A percentile compares a stretch with the other conserved stretches of the same genome.
Evolutionary conservation across 2,888 invertebrate species (phyloP).

Genomic region (Drosophila affinis): DNA sequence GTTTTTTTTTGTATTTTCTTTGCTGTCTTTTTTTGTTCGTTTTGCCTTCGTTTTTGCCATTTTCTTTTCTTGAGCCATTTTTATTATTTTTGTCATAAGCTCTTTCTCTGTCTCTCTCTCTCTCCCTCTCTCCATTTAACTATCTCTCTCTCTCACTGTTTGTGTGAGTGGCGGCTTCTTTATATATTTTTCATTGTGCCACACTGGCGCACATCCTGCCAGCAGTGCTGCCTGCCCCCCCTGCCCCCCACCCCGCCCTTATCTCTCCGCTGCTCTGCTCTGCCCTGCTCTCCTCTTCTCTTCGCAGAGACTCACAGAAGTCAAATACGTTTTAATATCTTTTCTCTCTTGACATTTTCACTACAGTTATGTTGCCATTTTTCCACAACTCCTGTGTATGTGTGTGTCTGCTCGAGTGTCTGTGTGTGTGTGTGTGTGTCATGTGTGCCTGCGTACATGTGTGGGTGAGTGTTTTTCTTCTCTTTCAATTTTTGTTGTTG

Average conservation of each 20-base stretch:
- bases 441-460: slow-evolving; percentile 22
- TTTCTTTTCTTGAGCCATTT: slow-evolving; percentile 79
- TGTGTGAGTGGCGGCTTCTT: slow-evolving; percentile 64
- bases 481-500: slow-evolving; percentile 54
- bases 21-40: slow-evolving; percentile 27
- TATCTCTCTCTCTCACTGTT: slow-evolving; percentile 17
- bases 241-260: slow-evolving; percentile 37
- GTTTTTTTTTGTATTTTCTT: slow-evolving; percentile 71
- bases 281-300: slow-evolving; percentile 8
- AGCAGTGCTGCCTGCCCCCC: slow-evolving; percentile 37
- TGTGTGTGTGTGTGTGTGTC: slow-evolving; percentile 27
- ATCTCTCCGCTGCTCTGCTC: neutral
- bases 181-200: slow-evolving; percentile 81
- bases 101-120: neutral
- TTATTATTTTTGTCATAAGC: slow-evolving; percentile 80
- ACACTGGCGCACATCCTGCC: slow-evolving; percentile 78
- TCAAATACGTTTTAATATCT: slow-evolving; percentile 82
- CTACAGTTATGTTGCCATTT: slow-evolving; percentile 81
- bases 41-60: slow-evolving; percentile 50
- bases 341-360: slow-evolving; percentile 81
- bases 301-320: slow-evolving; percentile 76
- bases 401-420: slow-evolving; percentile 24
- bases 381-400: slow-evolving; percentile 31
- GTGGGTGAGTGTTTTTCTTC: slow-evolving; percentile 46
- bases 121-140: slow-evolving; percentile 15